Base-by-base conservation (phyloP, 2,888 invertebrate genomes). In the Schrankia costaestrigalis region DNA sequence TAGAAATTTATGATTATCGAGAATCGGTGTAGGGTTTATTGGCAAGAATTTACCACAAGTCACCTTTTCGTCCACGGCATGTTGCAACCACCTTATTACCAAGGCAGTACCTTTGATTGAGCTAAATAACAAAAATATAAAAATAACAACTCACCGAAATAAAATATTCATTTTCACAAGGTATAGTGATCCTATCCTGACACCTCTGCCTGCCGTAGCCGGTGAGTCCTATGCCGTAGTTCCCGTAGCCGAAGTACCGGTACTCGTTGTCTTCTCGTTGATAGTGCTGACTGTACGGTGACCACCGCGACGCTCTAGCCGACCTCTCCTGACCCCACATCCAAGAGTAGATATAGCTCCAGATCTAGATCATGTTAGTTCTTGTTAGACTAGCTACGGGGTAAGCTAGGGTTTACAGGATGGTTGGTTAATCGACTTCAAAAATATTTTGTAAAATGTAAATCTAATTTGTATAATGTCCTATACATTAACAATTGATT, bases 141-240 rank as follows among this genome's bases (percentile, higher is more conserved):
- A n/a, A n/a, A n/a, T n/a, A n/a, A n/a, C n/a, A 18, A 74, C 81
- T 83, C 49, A 91, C 94, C 84, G 92, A 91, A 39, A 95, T 90
- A 63, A 95, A 93, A 66, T 95, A 95, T 62, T 95, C 95, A 34
- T 93, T 92, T 63, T 95, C 95, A 57, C 95, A 95, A 0, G 95
- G 94, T 78, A 95, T 92, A 1, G 95, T 91, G 27, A 95, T 90
- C 28, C 93, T 90, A 66, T 95, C 95, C 8, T 79, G 81, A 64
- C 95, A 95, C 0, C 89, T 71, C 47, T 79, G 81, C 21, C 89
- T 55, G 0, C 84, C 83, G 14, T 63, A 73, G 0, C 78, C 80
- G 2, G 37, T 40, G 27, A 74, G 58, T 1, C 80, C 73, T 1
- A 66, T 52, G 0, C 82, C 80, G 40, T 69, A 81, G 63, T 78